A percentile compares a stretch with the other conserved stretches of the same genome.
Evolutionary conservation across 2,888 invertebrate species (phyloP).

Genomic region (Amphipyra berbera): DNA sequence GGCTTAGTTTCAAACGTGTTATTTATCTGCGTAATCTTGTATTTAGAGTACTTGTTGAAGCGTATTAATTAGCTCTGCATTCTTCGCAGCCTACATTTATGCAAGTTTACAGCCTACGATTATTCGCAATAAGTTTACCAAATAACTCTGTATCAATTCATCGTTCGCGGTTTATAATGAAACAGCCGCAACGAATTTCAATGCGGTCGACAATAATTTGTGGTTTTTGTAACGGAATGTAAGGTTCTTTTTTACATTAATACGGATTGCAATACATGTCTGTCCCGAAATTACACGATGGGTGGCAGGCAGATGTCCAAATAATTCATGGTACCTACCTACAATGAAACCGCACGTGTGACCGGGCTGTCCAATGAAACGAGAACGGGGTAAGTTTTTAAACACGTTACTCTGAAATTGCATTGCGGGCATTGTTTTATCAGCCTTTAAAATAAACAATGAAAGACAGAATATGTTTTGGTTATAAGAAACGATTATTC

Average conservation of each 20-base stretch:
- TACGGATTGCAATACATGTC: slow-evolving; percentile 31
- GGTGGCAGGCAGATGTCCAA: slow-evolving; percentile 22
- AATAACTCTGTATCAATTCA: slow-evolving; percentile 74
- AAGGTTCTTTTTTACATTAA: slow-evolving; percentile 59
- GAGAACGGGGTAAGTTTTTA: slow-evolving; percentile 9
- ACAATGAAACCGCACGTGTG: slow-evolving; percentile 31
- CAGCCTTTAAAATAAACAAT: too few relatives aligned
- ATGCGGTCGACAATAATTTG: slow-evolving; percentile 79
- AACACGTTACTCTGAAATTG: slow-evolving; percentile 25
- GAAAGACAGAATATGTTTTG: too few relatives aligned
- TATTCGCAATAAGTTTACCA: slow-evolving; percentile 57
- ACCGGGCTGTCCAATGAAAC: slow-evolving; percentile 10
- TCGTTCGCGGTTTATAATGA: slow-evolving; percentile 81
- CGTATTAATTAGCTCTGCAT: slow-evolving; percentile 43
- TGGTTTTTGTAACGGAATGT: slow-evolving; percentile 70
- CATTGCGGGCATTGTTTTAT: background rate
- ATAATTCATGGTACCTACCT: slow-evolving; percentile 35
- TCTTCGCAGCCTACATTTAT: slow-evolving; percentile 29
- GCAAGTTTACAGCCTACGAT: slow-evolving; percentile 14
- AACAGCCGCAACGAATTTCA: slow-evolving; percentile 77
- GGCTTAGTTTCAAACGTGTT: slow-evolving; percentile 30
- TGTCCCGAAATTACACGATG: slow-evolving; percentile 33
- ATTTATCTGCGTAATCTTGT: slow-evolving; percentile 43
- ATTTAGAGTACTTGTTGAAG: slow-evolving; percentile 35
- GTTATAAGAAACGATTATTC: too few relatives aligned